These are phyloP conservation scores for Litoditis marina DNA, from an alignment of 2,888 invertebrate genomes.

Conservation along the genomic window DNA sequence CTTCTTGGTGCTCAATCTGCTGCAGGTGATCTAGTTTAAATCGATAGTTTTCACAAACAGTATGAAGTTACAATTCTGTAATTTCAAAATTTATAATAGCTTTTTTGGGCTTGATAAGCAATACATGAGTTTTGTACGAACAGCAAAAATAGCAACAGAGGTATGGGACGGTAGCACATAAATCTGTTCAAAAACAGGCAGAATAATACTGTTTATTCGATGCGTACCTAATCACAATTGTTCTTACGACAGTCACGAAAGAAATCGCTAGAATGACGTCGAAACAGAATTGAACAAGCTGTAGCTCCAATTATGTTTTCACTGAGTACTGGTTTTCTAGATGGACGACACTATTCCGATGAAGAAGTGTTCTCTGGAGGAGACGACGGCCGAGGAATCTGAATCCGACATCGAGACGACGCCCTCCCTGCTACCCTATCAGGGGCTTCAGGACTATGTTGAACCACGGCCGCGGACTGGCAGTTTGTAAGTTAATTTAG, in stretches of 20 bases:
- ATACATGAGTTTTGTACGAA: no score
- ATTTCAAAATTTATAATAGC: neutral
- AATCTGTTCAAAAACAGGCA: no score
- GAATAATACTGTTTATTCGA: no score
- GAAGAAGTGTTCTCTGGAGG: conserved; percentile 27
- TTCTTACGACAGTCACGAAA: no score
- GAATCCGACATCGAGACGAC: conserved; percentile 19
- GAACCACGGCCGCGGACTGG: conserved; percentile 9
- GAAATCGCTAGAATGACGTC: no score
- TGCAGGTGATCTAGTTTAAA: conserved; percentile 26
- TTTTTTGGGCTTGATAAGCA: no score
- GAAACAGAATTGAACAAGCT: no score
- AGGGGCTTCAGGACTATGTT: conserved; percentile 9
- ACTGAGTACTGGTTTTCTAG: neutral
- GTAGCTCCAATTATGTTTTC: no score
- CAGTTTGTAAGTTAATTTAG: conserved; percentile 12
- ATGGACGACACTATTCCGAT: conserved; percentile 17
- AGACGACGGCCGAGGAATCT: conserved; percentile 23
- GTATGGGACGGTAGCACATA: no score
- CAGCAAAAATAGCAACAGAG: no score
- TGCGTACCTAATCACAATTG: no score
- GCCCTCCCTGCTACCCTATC: conserved; percentile 6
- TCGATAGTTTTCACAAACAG: neutral
- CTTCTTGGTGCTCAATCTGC: conserved; percentile 48
- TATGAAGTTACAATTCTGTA: neutral